Base-by-base conservation (phyloP, 2,797 vertebrate species). In the Heterohyrax brucei region DNA sequence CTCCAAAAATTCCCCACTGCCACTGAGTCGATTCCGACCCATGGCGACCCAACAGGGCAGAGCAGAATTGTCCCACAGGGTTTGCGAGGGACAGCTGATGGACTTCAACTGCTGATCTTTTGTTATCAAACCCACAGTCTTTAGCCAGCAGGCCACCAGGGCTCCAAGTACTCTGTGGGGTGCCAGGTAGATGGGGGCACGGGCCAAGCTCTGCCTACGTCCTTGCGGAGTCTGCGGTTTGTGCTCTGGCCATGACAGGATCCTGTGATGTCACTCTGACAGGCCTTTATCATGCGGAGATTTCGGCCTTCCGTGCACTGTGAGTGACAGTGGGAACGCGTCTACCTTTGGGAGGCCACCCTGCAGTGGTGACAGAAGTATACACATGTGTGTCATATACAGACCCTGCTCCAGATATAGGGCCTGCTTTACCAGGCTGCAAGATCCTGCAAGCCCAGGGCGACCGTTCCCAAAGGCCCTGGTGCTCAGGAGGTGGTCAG, bases 311-410 rank as follows among this genome's bases (percentile, higher is more conserved):
- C 39, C 3, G 6, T 30, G 12, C 10, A 22, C 30, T n/a, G 22
- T 10, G 7, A 26, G n/a, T 3, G 59, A 5, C 24, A 3, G 3
- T 5, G 3, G 62, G 24, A 6, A 68, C 2, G 1, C 24, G 6
- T 56, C 53, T 6, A 7, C 14, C 5, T 5, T 61, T 46, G 19
- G 30, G 84, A 68, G 6, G 7, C 14, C 22, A 64, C 18, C 75
- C n/a, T 24, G 3, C 16, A 7, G 4, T 30, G 21, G 6, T 2
- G 19, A 19, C 14, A 50, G 80, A 62, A 39, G 5, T 1, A 4
- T 16, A 0, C 1, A 0, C 3, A 3, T 33, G n/a, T 7, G 6
- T 26, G 66, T 44, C 12, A 0, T 0, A 18, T 33, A 24, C 1
- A 48, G 21, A 33, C 50, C 28, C 59, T 39, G 19, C 13, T 8